phyloP scores from a whole-genome alignment of 2,888 invertebrate species.

The Heliconius sara region DNA sequence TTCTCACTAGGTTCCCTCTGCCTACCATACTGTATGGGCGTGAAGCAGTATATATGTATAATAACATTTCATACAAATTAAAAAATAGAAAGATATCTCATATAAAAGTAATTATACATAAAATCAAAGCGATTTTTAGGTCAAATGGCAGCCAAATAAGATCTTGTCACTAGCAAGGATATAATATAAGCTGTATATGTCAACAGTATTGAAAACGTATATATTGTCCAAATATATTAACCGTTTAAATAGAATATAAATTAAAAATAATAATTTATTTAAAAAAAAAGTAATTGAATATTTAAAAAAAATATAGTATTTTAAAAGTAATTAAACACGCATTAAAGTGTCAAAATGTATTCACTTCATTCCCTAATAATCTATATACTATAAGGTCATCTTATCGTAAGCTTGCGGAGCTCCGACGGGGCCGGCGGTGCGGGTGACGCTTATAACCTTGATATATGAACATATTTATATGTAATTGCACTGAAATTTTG shows the following conservation, averaged over 20 bases:
- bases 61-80: no score
- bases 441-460: constrained; percentile 35
- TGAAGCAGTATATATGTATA: no score
- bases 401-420: constrained; percentile 32
- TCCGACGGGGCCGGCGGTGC: constrained; percentile 19
- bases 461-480: not conserved
- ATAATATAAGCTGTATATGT: not conserved
- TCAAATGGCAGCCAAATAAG: not conserved
- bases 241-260: not conserved
- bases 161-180: constrained; percentile 11
- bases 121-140: constrained; percentile 1
- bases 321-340: not conserved
- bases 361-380: constrained; percentile 15
- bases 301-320: not conserved
- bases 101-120: no score
- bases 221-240: not conserved
- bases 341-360: not conserved
- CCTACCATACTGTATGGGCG: no score
- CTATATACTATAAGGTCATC: constrained; percentile 30
- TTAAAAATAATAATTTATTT: not conserved
- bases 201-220: not conserved
- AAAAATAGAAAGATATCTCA: no score
- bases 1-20: no score
- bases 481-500: constrained; percentile 15
- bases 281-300: not conserved